A percentile compares a stretch with the other conserved stretches of the same genome.
Conservation (phyloP, 2,113 vertebrate genomes). For the Orycteropus afer region DNA sequence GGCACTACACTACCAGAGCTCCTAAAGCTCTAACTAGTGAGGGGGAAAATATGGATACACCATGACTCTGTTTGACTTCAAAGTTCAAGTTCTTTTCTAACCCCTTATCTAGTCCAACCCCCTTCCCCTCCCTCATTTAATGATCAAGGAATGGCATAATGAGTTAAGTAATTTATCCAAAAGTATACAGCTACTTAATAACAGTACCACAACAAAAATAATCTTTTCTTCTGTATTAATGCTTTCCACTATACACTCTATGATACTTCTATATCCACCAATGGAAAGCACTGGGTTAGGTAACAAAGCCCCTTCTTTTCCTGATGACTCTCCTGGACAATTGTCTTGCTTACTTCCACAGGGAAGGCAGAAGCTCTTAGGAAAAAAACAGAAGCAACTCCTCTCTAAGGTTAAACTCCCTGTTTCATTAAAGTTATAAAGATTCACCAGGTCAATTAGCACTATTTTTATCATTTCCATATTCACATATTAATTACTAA, state of each 20-base stretch:
- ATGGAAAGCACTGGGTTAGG: not conserved
- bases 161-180: not conserved
- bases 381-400: not conserved
- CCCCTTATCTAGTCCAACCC: not conserved
- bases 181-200: not conserved
- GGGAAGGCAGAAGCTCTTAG: not conserved
- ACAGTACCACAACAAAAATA: not conserved
- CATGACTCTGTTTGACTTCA: not conserved
- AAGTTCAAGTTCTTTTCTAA: not conserved
- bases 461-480: not conserved
- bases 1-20: too few relatives aligned
- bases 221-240: not conserved
- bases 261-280: not conserved
- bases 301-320: not conserved
- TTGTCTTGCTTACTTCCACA: not conserved
- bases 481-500: slow-evolving; percentile 18
- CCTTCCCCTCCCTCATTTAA: not conserved
- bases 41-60: not conserved
- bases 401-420: not conserved
- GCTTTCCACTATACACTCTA: not conserved
- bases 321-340: not conserved
- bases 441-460: not conserved
- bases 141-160: slow-evolving; percentile 18
- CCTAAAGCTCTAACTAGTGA: not conserved
- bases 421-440: slow-evolving; percentile 16